These are phyloP conservation scores for Vollenhovia emeryi DNA, from an alignment of 1,140 invertebrate species.

Conservation along the genomic window DNA sequence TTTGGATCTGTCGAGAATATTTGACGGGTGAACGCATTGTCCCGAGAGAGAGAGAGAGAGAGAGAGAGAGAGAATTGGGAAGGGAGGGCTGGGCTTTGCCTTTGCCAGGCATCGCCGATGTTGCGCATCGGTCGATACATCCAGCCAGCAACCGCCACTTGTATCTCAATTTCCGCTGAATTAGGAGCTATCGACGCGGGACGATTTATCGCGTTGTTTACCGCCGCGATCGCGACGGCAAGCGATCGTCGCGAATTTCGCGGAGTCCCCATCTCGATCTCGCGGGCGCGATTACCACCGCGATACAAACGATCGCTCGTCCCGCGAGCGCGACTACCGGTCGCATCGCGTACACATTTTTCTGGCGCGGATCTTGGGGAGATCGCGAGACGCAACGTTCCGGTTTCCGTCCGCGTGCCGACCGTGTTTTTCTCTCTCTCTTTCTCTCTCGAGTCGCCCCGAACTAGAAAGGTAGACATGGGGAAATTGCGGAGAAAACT, in stretches of 20 bases:
- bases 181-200: conserved; percentile 53
- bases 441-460: background rate
- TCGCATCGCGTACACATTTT: background rate
- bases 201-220: conserved; percentile 61
- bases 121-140: conserved; percentile 53
- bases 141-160: conserved; percentile 53
- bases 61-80: background rate
- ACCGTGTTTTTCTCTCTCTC: too few species aligned
- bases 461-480: background rate
- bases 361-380: background rate
- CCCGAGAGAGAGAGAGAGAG: background rate
- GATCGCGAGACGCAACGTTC: background rate
- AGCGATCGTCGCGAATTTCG: conserved; percentile 30
- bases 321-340: background rate
- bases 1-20: conserved; percentile 48
- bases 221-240: conserved; percentile 16
- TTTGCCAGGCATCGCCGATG: conserved; percentile 49
- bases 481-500: conserved; percentile 50
- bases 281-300: background rate
- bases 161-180: conserved; percentile 61
- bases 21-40: conserved; percentile 48
- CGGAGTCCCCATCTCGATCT: background rate
- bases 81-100: conserved; percentile 14
- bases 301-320: background rate
- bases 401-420: background rate